Conservation (phyloP, 2,113 vertebrate species). For the Willisornis vidua region DNA sequence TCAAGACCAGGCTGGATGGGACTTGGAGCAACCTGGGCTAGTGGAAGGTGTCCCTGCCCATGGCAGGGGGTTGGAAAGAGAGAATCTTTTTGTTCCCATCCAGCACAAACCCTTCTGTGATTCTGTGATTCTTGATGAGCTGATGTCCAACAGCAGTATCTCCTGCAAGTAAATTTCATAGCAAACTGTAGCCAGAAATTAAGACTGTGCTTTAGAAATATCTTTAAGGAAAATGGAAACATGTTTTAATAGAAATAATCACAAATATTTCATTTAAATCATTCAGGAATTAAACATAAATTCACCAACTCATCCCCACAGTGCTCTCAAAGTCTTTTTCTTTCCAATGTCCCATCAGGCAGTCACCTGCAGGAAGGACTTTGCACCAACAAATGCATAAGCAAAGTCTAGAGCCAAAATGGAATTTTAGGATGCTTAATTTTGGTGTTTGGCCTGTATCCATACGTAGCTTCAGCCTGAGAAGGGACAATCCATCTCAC, state of each 20-base stretch:
- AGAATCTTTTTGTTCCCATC: neutral
- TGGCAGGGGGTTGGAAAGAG: neutral
- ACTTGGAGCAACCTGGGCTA: accelerated
- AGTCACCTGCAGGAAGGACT: neutral
- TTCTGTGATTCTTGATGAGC: neutral
- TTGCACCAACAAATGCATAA: neutral
- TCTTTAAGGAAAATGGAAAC: neutral
- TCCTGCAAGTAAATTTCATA: neutral
- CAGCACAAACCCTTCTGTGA: neutral
- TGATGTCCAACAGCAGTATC: neutral
- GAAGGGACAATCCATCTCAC: neutral
- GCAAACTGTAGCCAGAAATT: neutral
- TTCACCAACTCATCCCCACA: neutral
- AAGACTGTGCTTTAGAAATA: neutral
- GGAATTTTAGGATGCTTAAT: neutral
- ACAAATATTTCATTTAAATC: neutral
- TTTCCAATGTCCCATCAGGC: neutral
- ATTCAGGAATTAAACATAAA: neutral
- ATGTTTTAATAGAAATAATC: neutral
- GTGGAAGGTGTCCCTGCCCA: neutral
- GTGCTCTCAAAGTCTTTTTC: neutral
- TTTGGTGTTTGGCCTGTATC: neutral
- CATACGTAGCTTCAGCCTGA: neutral
- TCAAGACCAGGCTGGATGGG: accelerated
- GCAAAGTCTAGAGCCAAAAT: neutral